Conservation (phyloP, 92 coral and sea anemone genomes). For the Blastomussa wellsi region DNA sequence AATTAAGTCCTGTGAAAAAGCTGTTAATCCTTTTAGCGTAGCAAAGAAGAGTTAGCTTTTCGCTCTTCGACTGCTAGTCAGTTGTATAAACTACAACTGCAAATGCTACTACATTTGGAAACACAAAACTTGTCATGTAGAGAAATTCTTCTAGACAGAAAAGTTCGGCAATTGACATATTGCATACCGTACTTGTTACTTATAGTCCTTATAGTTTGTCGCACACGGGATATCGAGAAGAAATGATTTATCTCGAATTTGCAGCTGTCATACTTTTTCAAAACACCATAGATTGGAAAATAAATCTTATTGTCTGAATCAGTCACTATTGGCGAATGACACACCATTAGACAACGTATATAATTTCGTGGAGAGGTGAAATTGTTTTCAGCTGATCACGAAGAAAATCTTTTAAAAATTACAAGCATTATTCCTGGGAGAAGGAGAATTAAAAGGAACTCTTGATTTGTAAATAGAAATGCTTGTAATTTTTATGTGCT, state of each 20-base stretch:
- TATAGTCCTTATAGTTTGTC: too few species aligned
- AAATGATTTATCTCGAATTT: not conserved
- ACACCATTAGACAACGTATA: too few species aligned
- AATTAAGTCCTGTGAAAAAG: slow-evolving; percentile 30
- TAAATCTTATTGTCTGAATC: not conserved
- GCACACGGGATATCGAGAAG: not conserved
- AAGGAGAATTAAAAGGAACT: not conserved
- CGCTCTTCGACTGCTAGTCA: not conserved
- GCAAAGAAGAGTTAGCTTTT: not conserved
- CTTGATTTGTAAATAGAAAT: not conserved
- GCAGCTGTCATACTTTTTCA: not conserved
- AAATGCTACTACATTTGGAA: not conserved
- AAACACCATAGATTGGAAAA: not conserved
- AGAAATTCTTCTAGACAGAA: not conserved
- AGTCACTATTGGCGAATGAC: not conserved
- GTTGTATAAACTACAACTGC: not conserved
- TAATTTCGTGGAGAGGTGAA: not conserved
- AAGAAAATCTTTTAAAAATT: not conserved
- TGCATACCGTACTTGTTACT: not conserved
- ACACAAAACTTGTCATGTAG: not conserved
- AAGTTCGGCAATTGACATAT: not conserved
- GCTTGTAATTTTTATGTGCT: not conserved
- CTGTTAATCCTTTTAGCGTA: slow-evolving; percentile 22
- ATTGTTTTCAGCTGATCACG: not conserved
- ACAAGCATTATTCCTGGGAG: not conserved